Conservation (phyloP, 2,888 invertebrate genomes). For the Melanophora roralis region DNA sequence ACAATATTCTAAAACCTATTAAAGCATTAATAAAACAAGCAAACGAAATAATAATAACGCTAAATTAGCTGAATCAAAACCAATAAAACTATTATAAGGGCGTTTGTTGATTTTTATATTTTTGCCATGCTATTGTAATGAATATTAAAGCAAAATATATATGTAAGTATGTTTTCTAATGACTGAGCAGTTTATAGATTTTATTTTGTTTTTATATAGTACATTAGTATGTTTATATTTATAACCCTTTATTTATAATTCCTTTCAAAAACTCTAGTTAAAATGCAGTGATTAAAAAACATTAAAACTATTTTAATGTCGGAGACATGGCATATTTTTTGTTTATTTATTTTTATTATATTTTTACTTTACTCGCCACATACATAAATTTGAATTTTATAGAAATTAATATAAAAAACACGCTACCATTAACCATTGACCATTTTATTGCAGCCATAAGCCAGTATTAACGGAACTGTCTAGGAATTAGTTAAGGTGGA, state of each 20-base stretch:
- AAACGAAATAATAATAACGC: slow-evolving; percentile 11
- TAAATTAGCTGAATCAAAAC: background rate
- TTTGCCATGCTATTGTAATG: background rate
- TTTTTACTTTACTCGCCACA: too few species aligned
- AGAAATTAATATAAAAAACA: slow-evolving; percentile 16
- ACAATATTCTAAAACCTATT: slow-evolving; percentile 48
- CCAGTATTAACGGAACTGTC: slow-evolving; percentile 48
- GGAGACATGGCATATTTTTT: slow-evolving; percentile 52
- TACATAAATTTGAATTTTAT: slow-evolving; percentile 62
- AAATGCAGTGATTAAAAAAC: slow-evolving; percentile 17
- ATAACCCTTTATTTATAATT: slow-evolving; percentile 48
- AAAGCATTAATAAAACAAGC: slow-evolving; percentile 53
- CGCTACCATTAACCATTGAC: slow-evolving; percentile 62
- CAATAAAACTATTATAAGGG: slow-evolving; percentile 39
- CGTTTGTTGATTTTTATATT: slow-evolving; percentile 28
- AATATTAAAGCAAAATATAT: background rate
- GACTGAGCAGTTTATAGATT: slow-evolving; percentile 57
- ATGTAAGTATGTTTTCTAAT: slow-evolving; percentile 44
- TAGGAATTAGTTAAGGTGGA: background rate
- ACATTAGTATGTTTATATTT: too few species aligned
- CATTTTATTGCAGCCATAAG: slow-evolving; percentile 63
- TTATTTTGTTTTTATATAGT: slow-evolving; percentile 15
- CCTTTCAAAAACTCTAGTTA: background rate
- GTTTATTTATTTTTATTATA: background rate
- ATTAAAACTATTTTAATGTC: slow-evolving; percentile 31